Percentiles rank a stretch among this genome's conserved stretches.
Evolutionary conservation across 1,140 invertebrate genomes (phyloP).

Genomic region (Monochamus saltuarius): DNA sequence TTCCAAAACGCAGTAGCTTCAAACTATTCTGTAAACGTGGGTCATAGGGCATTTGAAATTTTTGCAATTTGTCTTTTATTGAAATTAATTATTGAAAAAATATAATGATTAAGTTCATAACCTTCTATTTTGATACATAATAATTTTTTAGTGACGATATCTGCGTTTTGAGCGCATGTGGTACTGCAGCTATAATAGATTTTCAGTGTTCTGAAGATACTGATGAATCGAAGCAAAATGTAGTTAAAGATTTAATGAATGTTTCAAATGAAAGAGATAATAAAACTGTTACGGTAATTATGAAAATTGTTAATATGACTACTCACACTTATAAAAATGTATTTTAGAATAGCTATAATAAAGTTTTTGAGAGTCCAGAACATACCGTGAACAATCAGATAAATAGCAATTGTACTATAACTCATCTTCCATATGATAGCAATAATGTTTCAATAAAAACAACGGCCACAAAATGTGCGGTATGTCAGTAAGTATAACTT

Average conservation of each 20-base stretch:
- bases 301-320: background rate
- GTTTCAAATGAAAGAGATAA: background rate
- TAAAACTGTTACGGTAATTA: background rate
- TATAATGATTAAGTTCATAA: too few relatives aligned
- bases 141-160: slow-evolving; percentile 85
- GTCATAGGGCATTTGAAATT: too few relatives aligned
- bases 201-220: slow-evolving; percentile 53
- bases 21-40: too few relatives aligned
- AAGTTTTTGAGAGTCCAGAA: slow-evolving; percentile 44
- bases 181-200: slow-evolving; percentile 87
- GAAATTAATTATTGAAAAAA: too few relatives aligned
- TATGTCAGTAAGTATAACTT: slow-evolving; percentile 40
- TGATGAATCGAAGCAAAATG: slow-evolving; percentile 24
- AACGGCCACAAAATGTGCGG: slow-evolving; percentile 39
- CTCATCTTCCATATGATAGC: slow-evolving; percentile 80
- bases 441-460: slow-evolving; percentile 65
- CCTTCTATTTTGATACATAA: too few relatives aligned
- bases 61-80: too few relatives aligned
- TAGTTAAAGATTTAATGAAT: background rate
- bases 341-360: slow-evolving; percentile 29
- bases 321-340: background rate
- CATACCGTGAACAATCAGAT: slow-evolving; percentile 19
- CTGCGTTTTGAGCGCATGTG: slow-evolving; percentile 88
- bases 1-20: too few relatives aligned
- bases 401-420: slow-evolving; percentile 56